Base-by-base conservation (phyloP, 35 echinoderm and acorn worm species). In the Patiria miniata region DNA sequence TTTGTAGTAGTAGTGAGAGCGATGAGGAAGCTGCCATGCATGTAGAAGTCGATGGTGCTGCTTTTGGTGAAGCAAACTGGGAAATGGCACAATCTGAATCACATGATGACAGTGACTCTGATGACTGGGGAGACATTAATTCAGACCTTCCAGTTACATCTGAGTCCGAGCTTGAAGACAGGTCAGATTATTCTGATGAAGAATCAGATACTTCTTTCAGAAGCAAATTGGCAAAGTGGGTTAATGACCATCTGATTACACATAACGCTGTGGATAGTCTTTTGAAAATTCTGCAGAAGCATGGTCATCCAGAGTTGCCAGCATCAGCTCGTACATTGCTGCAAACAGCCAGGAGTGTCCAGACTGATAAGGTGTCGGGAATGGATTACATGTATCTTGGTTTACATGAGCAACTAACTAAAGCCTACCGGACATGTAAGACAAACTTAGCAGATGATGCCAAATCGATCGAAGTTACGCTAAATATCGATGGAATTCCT, bases 371-470 rank as follows among this genome's bases (percentile, higher is more conserved):
- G 36, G 69, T 50, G 17, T 93, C 91, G 33, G 80, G 81, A 0
- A 89, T 93, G 86, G 80, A 93, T 23, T 93, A 93, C 54, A 42
- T 84, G 22, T 89, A 88, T 39, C 61, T 93, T 17, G 91, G 91
- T 39, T 47, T 94, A 47, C 8, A 42, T 26, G 79, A 78, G 39
- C 86, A 89, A 79, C 36, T 93, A 32, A 47, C 36, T 3, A 88
- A 87, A 73, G 78, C 61, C 10, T 83, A 83, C 61, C 39, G 76
- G n/a, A 83, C 36, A 34, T 81, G 39, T 81, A 87, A 87, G 47
- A 16, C 8, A 32, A 80, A 53, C 53, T 60, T 81, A 1, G 40
- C 58, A 77, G 32, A 55, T 8, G 58, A 87, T 36, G 36, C 36
- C 21, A 8, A 83, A 1, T 56, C 39, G 60, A 83, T 93, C 14